phyloP scores from a whole-genome alignment of 2,888 invertebrate genomes.

The Xestia ashworthii region DNA sequence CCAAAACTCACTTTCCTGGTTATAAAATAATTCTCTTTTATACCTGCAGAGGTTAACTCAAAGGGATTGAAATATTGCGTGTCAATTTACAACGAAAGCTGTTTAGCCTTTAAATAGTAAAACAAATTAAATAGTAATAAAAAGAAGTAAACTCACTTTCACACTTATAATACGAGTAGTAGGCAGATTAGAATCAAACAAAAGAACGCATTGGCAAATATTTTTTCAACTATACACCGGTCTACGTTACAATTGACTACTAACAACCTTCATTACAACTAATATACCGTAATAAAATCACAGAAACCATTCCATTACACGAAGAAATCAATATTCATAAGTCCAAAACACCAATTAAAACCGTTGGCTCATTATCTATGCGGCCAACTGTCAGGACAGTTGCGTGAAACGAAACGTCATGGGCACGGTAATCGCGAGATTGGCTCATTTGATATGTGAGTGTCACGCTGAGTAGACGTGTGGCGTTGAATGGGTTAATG shows the following conservation, averaged over 20 bases:
- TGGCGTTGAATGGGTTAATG: conserved; percentile 66
- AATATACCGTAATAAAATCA: conserved; percentile 26
- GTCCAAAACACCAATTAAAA: conserved; percentile 65
- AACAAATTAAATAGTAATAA: too few relatives aligned
- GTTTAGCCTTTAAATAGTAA: too few relatives aligned
- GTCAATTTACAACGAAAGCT: too few relatives aligned
- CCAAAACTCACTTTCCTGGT: not conserved
- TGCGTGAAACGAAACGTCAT: conserved; percentile 85
- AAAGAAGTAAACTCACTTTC: too few relatives aligned
- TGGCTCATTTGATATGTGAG: conserved; percentile 80
- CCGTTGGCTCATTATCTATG: conserved; percentile 71
- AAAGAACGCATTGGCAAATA: not conserved
- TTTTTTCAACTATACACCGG: not conserved
- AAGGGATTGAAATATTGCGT: too few relatives aligned
- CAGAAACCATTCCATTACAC: conserved; percentile 30
- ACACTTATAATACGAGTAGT: too few relatives aligned
- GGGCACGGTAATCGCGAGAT: conserved; percentile 81
- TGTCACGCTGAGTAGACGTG: conserved; percentile 74
- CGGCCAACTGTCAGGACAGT: conserved; percentile 87
- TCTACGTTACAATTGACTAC: not conserved
- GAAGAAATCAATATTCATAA: conserved; percentile 66
- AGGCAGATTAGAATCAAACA: not conserved
- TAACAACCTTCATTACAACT: conserved; percentile 2
- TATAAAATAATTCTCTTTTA: not conserved
- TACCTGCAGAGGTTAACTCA: not conserved